Evolutionary conservation across 2,888 invertebrate genomes (phyloP), one percentile per base, ranked within the genome.

Genomic region (Amphipoea oculea): DNA sequence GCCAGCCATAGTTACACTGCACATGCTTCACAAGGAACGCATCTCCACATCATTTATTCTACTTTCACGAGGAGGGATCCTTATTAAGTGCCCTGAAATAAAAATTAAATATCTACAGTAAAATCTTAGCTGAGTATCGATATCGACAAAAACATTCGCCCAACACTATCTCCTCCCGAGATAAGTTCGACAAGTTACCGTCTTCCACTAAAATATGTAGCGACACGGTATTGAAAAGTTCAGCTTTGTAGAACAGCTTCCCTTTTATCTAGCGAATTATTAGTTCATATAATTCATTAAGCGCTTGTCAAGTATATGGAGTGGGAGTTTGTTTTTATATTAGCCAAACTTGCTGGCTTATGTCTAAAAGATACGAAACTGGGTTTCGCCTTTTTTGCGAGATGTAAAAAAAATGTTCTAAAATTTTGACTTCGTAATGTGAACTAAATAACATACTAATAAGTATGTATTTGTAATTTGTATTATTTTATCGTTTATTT

Each of bases 211-310:
- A 96, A 96, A 96, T 96, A 96, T 96, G 96, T 96, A 96, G 96
- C 95, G 96, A 93, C 94, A 95, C 95, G 92, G 94, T 95, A 96
- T 96, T 95, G 95, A 95, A 95, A 96, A 95, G 95, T 96, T 96
- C 92, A 90, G 89, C 92, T 93, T 91, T 92, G 93, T 94, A 87
- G 90, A 90, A 89, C 89, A 89, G 88, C 89, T 90, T 91, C 90
- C 81, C 90, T 91, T 93, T 92, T 93, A 92, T 92, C 91, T 91
- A 85, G 89, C 86, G 82, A 86, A 85, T 85, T 90, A 88, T 85
- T 86, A 86, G 80, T 89, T 90, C 89, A 88, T 90, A 89, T 89
- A 84, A 88, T 90, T 90, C 88, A 90, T 90, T 91, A 90, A 85
- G 86, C 68, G 65, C 62, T 73, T 78, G 63, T 84, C 69, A 65